Percentiles rank a stretch among this genome's conserved stretches.
Conservation (phyloP, 2,888 invertebrate species). For the Rhogogaster chlorosoma region DNA sequence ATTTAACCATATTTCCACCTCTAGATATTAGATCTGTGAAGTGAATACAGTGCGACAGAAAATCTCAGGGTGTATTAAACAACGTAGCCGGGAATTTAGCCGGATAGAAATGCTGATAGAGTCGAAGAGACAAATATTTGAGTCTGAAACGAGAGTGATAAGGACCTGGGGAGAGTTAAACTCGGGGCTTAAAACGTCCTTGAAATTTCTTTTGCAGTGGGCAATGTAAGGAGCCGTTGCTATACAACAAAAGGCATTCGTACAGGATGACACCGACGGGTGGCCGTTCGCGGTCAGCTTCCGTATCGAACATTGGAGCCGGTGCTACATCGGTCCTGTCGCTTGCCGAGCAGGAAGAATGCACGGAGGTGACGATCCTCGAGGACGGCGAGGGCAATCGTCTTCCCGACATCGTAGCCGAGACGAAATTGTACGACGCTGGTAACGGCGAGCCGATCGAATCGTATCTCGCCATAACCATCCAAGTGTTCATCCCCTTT, state of each 20-base stretch:
- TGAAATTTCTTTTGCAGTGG: constrained; percentile 65
- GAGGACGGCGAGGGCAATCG: constrained; percentile 76
- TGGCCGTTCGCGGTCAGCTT: constrained; percentile 72
- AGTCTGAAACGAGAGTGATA: neutral
- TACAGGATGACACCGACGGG: constrained; percentile 74
- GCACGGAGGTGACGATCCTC: constrained; percentile 70
- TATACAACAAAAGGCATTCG: constrained; percentile 66
- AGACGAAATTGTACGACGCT: constrained; percentile 78
- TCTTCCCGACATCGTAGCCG: constrained; percentile 80
- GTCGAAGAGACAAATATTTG: neutral
- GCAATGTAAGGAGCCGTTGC: constrained; percentile 74
- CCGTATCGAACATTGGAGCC: constrained; percentile 68
- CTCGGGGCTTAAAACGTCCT: neutral
- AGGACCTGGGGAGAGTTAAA: neutral
- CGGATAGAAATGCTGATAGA: too few species aligned
- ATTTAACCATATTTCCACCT: neutral
- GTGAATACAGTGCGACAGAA: neutral
- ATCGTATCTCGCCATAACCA: constrained; percentile 82
- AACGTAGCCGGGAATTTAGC: too few species aligned
- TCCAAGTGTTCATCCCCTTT: constrained; percentile 87
- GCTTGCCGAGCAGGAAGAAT: constrained; percentile 63
- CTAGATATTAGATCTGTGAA: neutral
- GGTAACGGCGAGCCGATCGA: constrained; percentile 78
- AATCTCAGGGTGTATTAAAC: too few species aligned
- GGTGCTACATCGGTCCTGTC: constrained; percentile 56